Evolutionary conservation across 1,140 invertebrate species (phyloP).

Genomic region (Megathymus violae): DNA sequence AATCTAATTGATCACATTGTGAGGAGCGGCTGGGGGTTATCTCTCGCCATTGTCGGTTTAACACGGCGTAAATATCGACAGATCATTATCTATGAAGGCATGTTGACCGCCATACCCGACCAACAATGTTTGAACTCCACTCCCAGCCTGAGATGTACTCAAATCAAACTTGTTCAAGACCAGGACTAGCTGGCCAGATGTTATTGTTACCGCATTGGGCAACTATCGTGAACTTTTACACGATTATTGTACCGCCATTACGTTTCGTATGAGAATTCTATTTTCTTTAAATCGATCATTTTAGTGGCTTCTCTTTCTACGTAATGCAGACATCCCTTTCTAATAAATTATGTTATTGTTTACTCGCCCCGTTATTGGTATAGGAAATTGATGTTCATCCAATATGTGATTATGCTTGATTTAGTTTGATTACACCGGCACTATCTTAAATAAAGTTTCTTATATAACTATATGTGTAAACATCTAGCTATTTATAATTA

Average conservation of each 20-base stretch:
- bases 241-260: conserved; percentile 80
- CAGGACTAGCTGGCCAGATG: conserved; percentile 48
- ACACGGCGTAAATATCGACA: conserved; percentile 78
- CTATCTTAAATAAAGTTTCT: conserved; percentile 15
- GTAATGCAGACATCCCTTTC: conserved; percentile 46
- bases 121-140: conserved; percentile 51
- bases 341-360: conserved; percentile 76
- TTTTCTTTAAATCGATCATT: conserved; percentile 75
- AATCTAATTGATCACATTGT: conserved; percentile 79
- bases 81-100: conserved; percentile 75
- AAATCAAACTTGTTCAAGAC: conserved; percentile 60
- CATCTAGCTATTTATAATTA: no score
- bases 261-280: conserved; percentile 82
- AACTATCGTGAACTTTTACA: conserved; percentile 82
- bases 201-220: conserved; percentile 75
- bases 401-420: conserved; percentile 62
- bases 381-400: conserved; percentile 60
- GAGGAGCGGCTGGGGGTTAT: conserved; percentile 59
- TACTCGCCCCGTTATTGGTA: conserved; percentile 71
- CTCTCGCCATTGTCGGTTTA: conserved; percentile 75
- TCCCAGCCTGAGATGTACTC: conserved; percentile 33
- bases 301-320: conserved; percentile 49
- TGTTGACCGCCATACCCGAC: conserved; percentile 66
- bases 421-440: conserved; percentile 33
- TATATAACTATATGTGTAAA: no score